Base-by-base conservation (phyloP, 2,797 vertebrate species). In the Eulemur albifrons region DNA sequence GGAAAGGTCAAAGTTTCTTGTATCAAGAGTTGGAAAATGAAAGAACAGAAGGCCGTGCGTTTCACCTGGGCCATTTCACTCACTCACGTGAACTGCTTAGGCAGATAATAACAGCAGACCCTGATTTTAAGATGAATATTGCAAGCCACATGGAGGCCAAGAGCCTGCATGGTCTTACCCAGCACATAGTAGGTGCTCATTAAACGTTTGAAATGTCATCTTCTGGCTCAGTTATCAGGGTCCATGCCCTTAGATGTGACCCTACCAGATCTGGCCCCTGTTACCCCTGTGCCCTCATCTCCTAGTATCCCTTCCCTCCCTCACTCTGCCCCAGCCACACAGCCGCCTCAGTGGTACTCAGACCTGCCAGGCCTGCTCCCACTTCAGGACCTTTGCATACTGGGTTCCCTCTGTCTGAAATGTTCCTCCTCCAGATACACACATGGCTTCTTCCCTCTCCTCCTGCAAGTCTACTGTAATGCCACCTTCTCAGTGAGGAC, bases 81-180 rank as follows among this genome's bases (percentile, higher is more conserved):
- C 45, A 14, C 7, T 35, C 0, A 9, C 2, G 21, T 23, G 67
- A 73, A 30, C 79, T 13, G 3, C 54, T 54, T 35, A 3, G 20
- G 84, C 79, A 10, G 45, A 20, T 23, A 23, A 23, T 35, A 52
- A 79, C 30, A 85, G 12, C 38, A 35, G 27, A 15, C 23, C 4
- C 43, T 59, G 5, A 2, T n/a, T 27, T 43, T 72, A 15, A 0
- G 13, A 0, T 45, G n/a, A 7, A 4, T 45, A 38, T 38, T 15
- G 18, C 25, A 14, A 79, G 63, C 72, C 14, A 9, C 25, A 0
- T 1, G 45, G 65, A 59, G 25, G 10, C 76, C 67, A 52, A 15
- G 27, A 89, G n/a, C 57, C 14, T 18, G 0, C 5, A 2, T 32
- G 75, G 21, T 11, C 75, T 81, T 43, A 59, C 57, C 10, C 57